Evolutionary conservation across 2,888 invertebrate genomes (phyloP).

Genomic region (Chrysotoxum bicinctum): DNA sequence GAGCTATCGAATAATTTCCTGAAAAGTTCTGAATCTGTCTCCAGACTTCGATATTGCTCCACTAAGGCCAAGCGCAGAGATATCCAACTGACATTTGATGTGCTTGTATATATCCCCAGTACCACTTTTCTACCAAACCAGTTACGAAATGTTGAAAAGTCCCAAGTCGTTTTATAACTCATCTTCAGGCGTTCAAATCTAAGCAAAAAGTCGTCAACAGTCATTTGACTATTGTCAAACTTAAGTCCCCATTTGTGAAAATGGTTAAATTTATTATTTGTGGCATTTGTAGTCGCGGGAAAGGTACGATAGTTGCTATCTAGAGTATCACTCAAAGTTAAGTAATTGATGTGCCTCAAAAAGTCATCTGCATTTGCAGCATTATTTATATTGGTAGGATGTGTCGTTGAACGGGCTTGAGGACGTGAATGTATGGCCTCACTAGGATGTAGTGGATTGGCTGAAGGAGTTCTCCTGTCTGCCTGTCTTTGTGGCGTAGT

Average conservation of each 20-base stretch:
- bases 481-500: not conserved
- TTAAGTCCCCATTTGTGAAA: too few relatives aligned
- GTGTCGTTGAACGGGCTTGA: too few relatives aligned
- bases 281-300: too few relatives aligned
- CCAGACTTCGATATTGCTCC: constrained; percentile 10
- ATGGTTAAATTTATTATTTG: too few relatives aligned
- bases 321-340: too few relatives aligned
- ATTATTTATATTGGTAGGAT: too few relatives aligned
- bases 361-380: too few relatives aligned
- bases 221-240: not conserved
- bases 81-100: not conserved
- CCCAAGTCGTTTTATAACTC: not conserved
- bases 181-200: not conserved
- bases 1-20: not conserved
- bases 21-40: constrained; percentile 14
- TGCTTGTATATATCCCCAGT: too few relatives aligned
- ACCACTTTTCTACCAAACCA: too few relatives aligned
- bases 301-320: too few relatives aligned
- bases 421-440: not conserved
- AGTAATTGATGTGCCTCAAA: too few relatives aligned
- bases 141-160: not conserved
- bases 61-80: not conserved
- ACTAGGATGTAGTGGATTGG: too few relatives aligned
- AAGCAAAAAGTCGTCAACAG: not conserved
- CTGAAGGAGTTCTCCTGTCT: not conserved